These are phyloP conservation scores for Cryptocephalus moraei DNA, from an alignment of 2,888 invertebrate species.

Conservation along the genomic window DNA sequence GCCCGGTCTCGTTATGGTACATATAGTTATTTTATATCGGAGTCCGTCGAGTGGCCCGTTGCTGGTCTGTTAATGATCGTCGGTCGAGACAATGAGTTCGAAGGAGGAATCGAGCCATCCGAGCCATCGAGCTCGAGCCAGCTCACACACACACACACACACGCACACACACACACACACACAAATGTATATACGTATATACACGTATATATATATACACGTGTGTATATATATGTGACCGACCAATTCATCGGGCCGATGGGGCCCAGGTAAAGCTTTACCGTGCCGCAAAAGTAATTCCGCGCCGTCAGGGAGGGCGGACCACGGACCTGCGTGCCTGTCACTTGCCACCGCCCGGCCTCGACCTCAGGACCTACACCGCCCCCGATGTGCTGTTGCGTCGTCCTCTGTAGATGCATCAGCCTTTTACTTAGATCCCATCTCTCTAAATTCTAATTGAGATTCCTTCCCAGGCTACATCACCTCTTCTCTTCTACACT, in stretches of 20 bases:
- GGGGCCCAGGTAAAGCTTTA: constrained; percentile 28
- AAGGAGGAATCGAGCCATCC: constrained; percentile 6
- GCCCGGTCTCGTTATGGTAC: constrained; percentile 25
- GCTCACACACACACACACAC: constrained; percentile 15
- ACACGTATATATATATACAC: constrained; percentile 10
- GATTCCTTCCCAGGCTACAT: constrained; percentile 31
- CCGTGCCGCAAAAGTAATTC: constrained; percentile 33
- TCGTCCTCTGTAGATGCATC: constrained; percentile 31
- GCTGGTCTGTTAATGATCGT: constrained; percentile 27
- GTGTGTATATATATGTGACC: constrained; percentile 16
- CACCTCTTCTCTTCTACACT: constrained; percentile 8
- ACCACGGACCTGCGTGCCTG: constrained; percentile 38
- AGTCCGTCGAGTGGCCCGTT: constrained; percentile 22
- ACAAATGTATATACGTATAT: background rate
- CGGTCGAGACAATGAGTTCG: constrained; percentile 27
- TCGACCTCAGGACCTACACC: constrained; percentile 36
- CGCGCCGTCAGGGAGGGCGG: constrained; percentile 36
- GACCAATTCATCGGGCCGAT: constrained; percentile 21
- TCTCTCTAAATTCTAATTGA: constrained; percentile 37
- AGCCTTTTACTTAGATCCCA: constrained; percentile 36
- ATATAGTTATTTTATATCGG: constrained; percentile 27
- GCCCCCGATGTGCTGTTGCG: constrained; percentile 30
- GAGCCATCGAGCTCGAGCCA: constrained; percentile 3
- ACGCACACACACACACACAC: constrained; percentile 7
- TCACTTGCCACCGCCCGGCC: constrained; percentile 40